Base-by-base conservation (phyloP, 2,113 vertebrate species). In the Circaetus cinerascens region DNA sequence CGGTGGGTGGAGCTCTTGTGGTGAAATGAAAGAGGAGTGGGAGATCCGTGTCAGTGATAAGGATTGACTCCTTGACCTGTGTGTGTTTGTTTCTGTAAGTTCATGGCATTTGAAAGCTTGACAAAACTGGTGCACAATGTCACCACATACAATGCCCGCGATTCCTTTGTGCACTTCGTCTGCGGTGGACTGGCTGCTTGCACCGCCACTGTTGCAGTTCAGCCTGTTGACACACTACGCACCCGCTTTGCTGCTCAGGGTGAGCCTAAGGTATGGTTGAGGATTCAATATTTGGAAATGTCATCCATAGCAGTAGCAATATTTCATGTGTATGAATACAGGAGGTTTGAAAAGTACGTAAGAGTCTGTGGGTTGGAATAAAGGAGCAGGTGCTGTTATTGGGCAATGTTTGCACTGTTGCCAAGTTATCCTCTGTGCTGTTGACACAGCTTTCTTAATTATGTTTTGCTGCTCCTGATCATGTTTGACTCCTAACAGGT, bases 191-290 rank as follows among this genome's bases (percentile, higher is more conserved):
- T 99, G 90, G 97, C 99, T 2, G 99, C 99, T 55, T 99, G 99
- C 86, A 90, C 97, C 0, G 99, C 99, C 83, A 99, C 99, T 0
- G 96, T 99, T 3, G 72, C 98, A 0, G 99, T 99, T 43, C 99
- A 99, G 50, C 99, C 99, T 1, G 97, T 99, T 69, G 99, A 99
- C 92, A 99, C 98, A 0, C 98, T 99, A 34, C 98, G 99, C 40
- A 99, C 99, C 26, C 99, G 99, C 93, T 99, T 99, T 13, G 99
- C 99, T 60, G 99, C 99, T 63, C 99, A 99, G 97, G 99, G 99
- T 3, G 99, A 99, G 96, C 99, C 99, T 40, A 99, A 98, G 99
- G 99, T 99, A 93, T 86, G 97, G 41, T 9, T 20, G 5, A 5
- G 77, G 8, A 3, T 15, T 30, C 48, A 3, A 0, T 5, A 5